A percentile compares a stretch with the other conserved stretches of the same genome.
Conservation (phyloP, 2,888 invertebrate species). For the Zaprionus bogoriensis region DNA sequence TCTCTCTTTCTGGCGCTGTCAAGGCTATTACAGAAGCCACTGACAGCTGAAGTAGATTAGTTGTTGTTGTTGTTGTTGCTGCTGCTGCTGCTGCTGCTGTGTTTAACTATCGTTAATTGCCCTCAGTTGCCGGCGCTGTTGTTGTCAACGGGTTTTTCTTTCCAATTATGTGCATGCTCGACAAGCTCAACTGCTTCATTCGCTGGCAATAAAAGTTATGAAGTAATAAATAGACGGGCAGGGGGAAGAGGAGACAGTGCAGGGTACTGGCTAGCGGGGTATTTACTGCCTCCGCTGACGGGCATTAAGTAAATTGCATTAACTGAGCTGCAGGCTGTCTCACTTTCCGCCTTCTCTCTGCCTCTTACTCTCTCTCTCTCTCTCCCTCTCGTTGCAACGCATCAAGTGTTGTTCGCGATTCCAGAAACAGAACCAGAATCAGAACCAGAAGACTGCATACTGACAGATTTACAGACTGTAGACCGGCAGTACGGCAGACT, state of each 20-base stretch:
- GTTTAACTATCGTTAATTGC: constrained; percentile 66
- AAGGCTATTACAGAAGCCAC: constrained; percentile 56
- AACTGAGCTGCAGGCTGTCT: constrained; percentile 25
- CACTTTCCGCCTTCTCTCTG: background rate
- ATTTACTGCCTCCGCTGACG: constrained; percentile 4
- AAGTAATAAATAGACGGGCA: constrained; percentile 51
- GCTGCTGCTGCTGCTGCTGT: constrained; percentile 2
- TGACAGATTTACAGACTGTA: background rate
- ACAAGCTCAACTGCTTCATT: constrained; percentile 67
- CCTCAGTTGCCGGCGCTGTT: constrained; percentile 22
- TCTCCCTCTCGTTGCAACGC: constrained; percentile 23
- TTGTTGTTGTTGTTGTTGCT: constrained; percentile 13
- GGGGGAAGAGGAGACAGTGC: background rate
- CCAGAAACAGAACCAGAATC: constrained; percentile 19
- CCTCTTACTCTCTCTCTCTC: background rate
- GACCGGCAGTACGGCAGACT: background rate
- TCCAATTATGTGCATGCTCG: constrained; percentile 55
- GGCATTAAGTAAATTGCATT: constrained; percentile 59
- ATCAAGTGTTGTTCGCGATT: constrained; percentile 44
- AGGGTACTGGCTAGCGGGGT: background rate
- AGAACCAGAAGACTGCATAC: background rate
- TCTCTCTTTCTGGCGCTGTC: constrained; percentile 36
- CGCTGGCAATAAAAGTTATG: constrained; percentile 66
- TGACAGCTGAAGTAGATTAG: constrained; percentile 11
- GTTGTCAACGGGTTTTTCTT: constrained; percentile 65